phyloP scores from a whole-genome alignment of 2,797 vertebrate genomes.

The Ateles fusciceps region DNA sequence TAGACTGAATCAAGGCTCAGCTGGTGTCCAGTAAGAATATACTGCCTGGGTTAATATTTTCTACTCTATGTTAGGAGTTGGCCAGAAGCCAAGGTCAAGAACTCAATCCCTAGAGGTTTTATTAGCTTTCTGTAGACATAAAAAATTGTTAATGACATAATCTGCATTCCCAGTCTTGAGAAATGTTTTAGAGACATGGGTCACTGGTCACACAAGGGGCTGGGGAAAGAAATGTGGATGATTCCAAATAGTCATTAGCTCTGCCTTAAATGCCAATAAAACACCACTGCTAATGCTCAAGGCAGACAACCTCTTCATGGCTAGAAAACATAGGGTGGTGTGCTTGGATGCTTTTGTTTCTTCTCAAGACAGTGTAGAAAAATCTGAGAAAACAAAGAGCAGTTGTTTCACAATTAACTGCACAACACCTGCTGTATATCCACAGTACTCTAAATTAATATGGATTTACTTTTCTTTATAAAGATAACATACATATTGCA shows the following conservation, averaged over 20 bases:
- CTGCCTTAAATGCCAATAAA: conserved; percentile 9
- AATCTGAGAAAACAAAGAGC: background rate
- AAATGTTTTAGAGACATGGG: background rate
- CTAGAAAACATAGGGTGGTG: background rate
- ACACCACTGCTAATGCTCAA: background rate
- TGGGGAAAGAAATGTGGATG: background rate
- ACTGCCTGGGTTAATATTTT: background rate
- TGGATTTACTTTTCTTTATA: background rate
- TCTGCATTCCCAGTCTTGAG: background rate
- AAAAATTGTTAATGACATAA: background rate
- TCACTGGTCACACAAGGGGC: background rate
- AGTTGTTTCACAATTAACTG: background rate
- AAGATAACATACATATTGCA: background rate
- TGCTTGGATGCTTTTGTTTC: background rate
- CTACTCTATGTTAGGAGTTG: background rate
- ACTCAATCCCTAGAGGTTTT: conserved; percentile 20
- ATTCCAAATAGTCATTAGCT: background rate
- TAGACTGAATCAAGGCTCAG: conserved; percentile 34
- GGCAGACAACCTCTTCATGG: background rate
- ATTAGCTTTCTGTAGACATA: conserved; percentile 33
- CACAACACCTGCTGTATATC: background rate
- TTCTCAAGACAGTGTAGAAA: conserved; percentile 7
- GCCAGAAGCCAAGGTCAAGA: conserved; percentile 50
- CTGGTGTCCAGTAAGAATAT: background rate
- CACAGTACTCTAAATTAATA: background rate